These are phyloP conservation scores for Leptopilina myrica DNA, from an alignment of 2,888 invertebrate species.

Conservation along the genomic window DNA sequence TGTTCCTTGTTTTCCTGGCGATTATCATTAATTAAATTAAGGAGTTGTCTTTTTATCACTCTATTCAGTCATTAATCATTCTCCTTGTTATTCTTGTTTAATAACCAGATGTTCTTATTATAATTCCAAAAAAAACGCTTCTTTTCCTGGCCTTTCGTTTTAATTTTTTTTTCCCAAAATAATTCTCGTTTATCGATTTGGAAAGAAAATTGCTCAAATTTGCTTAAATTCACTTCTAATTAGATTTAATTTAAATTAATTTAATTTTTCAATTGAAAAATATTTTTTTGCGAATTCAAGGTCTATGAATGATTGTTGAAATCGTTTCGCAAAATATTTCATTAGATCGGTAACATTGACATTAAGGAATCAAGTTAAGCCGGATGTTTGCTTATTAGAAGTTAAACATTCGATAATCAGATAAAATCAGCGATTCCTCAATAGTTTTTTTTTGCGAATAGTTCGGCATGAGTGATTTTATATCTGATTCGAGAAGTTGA, in stretches of 20 bases:
- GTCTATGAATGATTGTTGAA: background rate
- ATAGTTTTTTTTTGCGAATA: background rate
- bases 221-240: too few species aligned
- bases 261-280: too few species aligned
- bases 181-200: background rate
- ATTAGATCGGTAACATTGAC: background rate
- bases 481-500: slow-evolving; percentile 6
- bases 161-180: background rate
- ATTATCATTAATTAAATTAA: slow-evolving; percentile 1
- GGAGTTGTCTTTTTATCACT: background rate
- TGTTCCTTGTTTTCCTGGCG: slow-evolving; percentile 4
- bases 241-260: too few species aligned
- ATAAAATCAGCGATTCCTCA: background rate
- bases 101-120: background rate
- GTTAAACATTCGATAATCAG: slow-evolving; percentile 12
- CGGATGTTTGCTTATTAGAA: background rate
- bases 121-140: background rate
- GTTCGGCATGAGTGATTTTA: slow-evolving; percentile 1
- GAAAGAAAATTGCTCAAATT: too few species aligned
- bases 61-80: background rate
- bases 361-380: slow-evolving; percentile 7
- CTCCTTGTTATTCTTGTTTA: background rate
- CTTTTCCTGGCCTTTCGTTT: background rate
- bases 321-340: background rate
- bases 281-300: background rate